Evolutionary conservation across 2,888 invertebrate species (phyloP).

Genomic region (Scrobipalpa atriplicella): DNA sequence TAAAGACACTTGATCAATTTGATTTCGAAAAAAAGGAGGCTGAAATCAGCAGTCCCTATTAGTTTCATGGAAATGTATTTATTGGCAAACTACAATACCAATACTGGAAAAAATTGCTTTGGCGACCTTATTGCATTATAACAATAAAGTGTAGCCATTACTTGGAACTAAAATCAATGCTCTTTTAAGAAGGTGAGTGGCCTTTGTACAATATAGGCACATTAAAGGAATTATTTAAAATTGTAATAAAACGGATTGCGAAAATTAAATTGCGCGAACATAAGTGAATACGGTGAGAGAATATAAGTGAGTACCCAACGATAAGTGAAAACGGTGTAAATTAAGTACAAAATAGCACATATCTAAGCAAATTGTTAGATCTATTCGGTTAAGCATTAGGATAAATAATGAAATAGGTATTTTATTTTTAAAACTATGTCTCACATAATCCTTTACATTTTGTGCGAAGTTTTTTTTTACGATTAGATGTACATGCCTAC

Average conservation of each 20-base stretch:
- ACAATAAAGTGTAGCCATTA: background rate
- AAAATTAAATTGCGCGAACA: background rate
- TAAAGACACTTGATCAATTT: too few relatives aligned
- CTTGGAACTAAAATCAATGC: constrained; percentile 1
- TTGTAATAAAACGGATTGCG: background rate
- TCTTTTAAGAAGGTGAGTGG: constrained; percentile 9
- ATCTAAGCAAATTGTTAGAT: background rate
- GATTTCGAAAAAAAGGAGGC: too few relatives aligned
- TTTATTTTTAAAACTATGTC: too few relatives aligned
- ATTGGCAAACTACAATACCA: background rate
- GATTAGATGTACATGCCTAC: background rate
- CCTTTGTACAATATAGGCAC: background rate
- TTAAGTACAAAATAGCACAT: background rate
- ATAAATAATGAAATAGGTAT: too few relatives aligned
- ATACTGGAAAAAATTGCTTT: constrained; percentile 2
- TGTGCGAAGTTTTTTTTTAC: too few relatives aligned
- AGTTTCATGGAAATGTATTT: background rate
- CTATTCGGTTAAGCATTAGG: too few relatives aligned
- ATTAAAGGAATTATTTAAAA: constrained; percentile 7
- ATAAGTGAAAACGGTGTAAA: background rate
- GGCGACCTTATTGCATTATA: constrained; percentile 2
- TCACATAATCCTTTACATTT: too few relatives aligned
- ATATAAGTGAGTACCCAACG: background rate
- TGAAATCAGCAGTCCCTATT: background rate
- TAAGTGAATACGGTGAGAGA: background rate